Percentiles rank a stretch among this genome's conserved stretches.
Conservation (phyloP, 2,113 vertebrate species). For the Mohoua ochrocephala region DNA sequence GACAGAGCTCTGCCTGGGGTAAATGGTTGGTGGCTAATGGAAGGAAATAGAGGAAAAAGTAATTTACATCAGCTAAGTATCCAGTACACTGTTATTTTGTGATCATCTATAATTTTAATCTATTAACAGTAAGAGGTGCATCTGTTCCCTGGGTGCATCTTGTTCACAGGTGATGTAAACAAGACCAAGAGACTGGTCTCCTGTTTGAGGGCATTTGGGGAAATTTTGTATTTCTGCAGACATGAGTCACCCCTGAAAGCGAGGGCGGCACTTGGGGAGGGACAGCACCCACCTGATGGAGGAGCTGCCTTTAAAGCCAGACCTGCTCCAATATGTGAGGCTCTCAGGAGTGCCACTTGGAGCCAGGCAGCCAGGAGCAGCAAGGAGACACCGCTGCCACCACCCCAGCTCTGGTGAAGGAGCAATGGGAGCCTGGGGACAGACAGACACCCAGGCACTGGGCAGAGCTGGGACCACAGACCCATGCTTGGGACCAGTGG, state of each 20-base stretch:
- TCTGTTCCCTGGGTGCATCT: not conserved
- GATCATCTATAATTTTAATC: conserved; percentile 24
- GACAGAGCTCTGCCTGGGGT: not conserved
- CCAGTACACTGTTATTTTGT: not conserved
- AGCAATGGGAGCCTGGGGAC: not conserved
- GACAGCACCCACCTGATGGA: not conserved
- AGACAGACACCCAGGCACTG: not conserved
- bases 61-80: conserved; percentile 1
- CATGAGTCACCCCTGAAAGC: not conserved
- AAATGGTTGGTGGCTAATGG: not conserved
- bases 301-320: not conserved
- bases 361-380: not conserved
- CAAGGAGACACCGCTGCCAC: accelerated
- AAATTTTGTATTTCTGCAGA: not conserved
- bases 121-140: conserved; percentile 4
- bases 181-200: not conserved
- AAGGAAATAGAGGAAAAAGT: conserved; percentile 20
- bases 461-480: not conserved
- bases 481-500: not conserved
- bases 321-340: accelerated
- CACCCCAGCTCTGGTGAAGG: not conserved
- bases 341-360: accelerated
- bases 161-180: not conserved
- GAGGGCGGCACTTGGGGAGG: accelerated
- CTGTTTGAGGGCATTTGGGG: not conserved